Evolutionary conservation across 1,140 invertebrate genomes (phyloP), one percentile per base, ranked within the genome.

Genomic region (Danaus melanippus): DNA sequence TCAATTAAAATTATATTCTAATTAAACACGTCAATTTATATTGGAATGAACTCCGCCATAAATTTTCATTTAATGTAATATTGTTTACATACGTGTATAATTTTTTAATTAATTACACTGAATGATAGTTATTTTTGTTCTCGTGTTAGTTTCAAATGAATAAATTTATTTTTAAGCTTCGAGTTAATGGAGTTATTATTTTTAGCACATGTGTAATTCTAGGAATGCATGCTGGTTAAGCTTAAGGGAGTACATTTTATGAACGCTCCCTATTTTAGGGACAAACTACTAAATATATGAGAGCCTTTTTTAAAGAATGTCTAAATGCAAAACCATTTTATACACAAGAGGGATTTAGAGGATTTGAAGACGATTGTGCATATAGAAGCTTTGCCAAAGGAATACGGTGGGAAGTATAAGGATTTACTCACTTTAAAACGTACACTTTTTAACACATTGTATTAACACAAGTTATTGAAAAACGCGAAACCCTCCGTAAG

Each of bases 241-340:
- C 65, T 94, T 2, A 91, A 91, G 57, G 88, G 89, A 0, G 76
- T 93, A 0, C 92, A 93, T 71, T 92, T 92, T 57, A 79, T 93
- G 50, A 93, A 93, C 60, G 89, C 90, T 32, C 90, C 91, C 0
- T 76, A 88, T 0, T 90, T 93, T 44, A 89, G 93, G 84, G 92
- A 93, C 60, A 90, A 91, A 66, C 83, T 93, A 42, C 66, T 94
- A 68, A 88, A 88, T n/a, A 62, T 93, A 52, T 88, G 93, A 76
- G 91, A 87, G 63, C 92, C 92, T 0, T 92, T 93, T 55, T 89
- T 93, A 86, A 93, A 92, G 62, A 92, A 92, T 50, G 87, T 91
- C 39, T 69, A 93, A 1, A 62, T 90, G 11, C 88, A 90, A 15
- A 87, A 91, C 63, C 81, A 92, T 51, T 64, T 79, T 15, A 72